Conservation (phyloP, 2,797 vertebrate genomes). For the Anguilla obscura region DNA sequence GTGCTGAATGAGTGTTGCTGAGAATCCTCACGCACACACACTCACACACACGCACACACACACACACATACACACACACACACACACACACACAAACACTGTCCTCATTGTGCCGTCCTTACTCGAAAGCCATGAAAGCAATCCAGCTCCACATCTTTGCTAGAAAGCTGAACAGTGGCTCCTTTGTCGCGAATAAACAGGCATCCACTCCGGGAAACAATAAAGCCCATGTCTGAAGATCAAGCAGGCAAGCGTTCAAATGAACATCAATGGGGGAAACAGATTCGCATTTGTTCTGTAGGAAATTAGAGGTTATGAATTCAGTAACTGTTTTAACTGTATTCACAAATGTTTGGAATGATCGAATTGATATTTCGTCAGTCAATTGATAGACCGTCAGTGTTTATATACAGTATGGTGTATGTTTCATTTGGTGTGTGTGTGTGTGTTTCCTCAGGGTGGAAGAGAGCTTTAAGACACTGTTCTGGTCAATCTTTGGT, state of each 20-base stretch:
- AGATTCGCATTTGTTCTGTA: background rate
- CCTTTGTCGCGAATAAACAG: slow-evolving; percentile 2
- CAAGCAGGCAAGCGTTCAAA: background rate
- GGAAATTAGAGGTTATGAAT: background rate
- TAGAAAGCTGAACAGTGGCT: slow-evolving; percentile 10
- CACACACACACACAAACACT: background rate
- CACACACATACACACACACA: background rate
- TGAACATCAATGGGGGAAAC: background rate
- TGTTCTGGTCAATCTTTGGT: slow-evolving; percentile 98
- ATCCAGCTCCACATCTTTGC: background rate
- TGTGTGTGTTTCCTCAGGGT: slow-evolving; percentile 71
- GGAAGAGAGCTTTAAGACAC: slow-evolving; percentile 97
- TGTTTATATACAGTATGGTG: slow-evolving; percentile 16
- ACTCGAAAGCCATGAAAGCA: background rate
- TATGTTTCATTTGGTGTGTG: slow-evolving; percentile 23
- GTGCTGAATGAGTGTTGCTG: background rate
- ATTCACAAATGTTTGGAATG: background rate
- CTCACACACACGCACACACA: background rate
- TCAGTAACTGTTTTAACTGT: background rate
- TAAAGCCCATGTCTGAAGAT: background rate
- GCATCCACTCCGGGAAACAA: background rate
- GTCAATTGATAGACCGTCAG: too few species aligned
- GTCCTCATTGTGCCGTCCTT: background rate
- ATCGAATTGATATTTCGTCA: background rate
- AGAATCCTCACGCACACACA: background rate